These are phyloP conservation scores for Calameuta idolon DNA, from an alignment of 2,888 invertebrate species.

Conservation along the genomic window DNA sequence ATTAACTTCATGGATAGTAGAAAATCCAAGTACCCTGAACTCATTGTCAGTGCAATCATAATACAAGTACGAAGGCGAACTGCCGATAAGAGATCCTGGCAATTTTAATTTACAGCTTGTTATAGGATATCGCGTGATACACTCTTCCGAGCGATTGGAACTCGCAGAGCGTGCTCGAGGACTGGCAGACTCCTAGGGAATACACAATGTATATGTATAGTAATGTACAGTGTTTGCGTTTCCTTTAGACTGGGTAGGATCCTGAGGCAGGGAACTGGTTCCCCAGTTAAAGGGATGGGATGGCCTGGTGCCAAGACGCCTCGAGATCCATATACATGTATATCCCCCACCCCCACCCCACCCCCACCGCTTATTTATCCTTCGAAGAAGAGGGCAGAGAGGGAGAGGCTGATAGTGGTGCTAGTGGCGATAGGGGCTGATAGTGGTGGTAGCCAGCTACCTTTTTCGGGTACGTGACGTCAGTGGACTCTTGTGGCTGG, in stretches of 20 bases:
- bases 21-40: not conserved
- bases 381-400: not conserved
- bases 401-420: too few species aligned
- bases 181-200: not conserved
- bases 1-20: not conserved
- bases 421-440: too few species aligned
- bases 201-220: not conserved
- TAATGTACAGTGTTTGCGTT: not conserved
- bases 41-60: not conserved
- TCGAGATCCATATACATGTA: constrained; percentile 17
- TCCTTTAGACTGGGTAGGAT: not conserved
- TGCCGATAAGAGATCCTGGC: not conserved
- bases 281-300: constrained; percentile 7
- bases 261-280: constrained; percentile 3
- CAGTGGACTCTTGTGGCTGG: not conserved
- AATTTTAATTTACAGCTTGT: not conserved
- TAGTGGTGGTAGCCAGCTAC: not conserved
- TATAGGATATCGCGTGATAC: not conserved
- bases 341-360: not conserved
- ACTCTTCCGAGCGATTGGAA: not conserved
- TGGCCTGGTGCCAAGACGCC: constrained; percentile 17
- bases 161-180: not conserved
- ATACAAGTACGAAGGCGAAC: not conserved
- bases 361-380: not conserved
- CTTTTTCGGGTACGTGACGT: not conserved